These are phyloP conservation scores for Neodiprion pinetum DNA, from an alignment of 1,140 invertebrate species.

Conservation along the genomic window DNA sequence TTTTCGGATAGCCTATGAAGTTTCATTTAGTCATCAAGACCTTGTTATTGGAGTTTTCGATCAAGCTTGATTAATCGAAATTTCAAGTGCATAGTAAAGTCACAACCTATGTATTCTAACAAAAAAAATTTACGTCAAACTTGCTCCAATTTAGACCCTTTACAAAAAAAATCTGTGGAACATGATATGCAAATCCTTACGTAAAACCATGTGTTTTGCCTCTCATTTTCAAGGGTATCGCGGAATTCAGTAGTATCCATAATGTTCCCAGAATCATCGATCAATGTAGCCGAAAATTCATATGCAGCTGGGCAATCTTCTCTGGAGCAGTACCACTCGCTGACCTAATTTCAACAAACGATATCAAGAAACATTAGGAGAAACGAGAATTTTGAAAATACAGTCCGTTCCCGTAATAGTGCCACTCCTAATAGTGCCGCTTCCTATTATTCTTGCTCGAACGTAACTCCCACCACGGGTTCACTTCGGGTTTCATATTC, in stretches of 20 bases:
- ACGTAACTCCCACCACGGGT: too few relatives aligned
- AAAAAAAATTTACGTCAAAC: slow-evolving; percentile 17
- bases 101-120: slow-evolving; percentile 4
- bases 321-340: slow-evolving; percentile 53
- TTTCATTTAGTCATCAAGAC: too few relatives aligned
- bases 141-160: not conserved
- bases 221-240: slow-evolving; percentile 36
- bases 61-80: too few relatives aligned
- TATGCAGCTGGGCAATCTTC: slow-evolving; percentile 53
- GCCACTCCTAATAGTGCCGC: too few relatives aligned
- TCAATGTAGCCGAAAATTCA: slow-evolving; percentile 31
- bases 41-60: too few relatives aligned
- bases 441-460: too few relatives aligned
- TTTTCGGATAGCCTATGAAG: too few relatives aligned
- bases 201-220: slow-evolving; percentile 49
- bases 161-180: not conserved
- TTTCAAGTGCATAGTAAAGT: too few relatives aligned
- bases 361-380: not conserved
- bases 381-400: slow-evolving; percentile 9
- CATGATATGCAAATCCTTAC: slow-evolving; percentile 30
- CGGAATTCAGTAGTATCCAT: slow-evolving; percentile 36
- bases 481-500: too few relatives aligned
- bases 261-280: slow-evolving; percentile 24
- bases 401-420: too few relatives aligned
- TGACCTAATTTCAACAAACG: slow-evolving; percentile 34